Evolutionary conservation across 2,113 vertebrate species (phyloP).

Genomic region (Caracal caracal): DNA sequence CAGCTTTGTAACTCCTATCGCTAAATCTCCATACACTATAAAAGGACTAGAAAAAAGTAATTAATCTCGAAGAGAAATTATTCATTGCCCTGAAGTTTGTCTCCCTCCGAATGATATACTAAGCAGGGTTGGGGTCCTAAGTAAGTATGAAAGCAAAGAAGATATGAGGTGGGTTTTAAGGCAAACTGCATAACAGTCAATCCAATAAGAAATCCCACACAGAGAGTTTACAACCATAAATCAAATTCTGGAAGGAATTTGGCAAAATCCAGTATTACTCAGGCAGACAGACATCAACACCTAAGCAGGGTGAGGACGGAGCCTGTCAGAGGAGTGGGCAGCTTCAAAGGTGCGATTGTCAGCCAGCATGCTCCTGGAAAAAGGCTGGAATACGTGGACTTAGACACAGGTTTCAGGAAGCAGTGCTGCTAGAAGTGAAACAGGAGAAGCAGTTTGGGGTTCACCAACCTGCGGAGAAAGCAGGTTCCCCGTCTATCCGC

Average conservation of each 20-base stretch:
- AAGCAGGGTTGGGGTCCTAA: background rate
- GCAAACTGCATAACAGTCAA: background rate
- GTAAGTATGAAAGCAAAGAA: background rate
- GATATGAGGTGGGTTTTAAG: background rate
- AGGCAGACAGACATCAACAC: background rate
- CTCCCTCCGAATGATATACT: background rate
- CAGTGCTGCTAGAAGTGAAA: background rate
- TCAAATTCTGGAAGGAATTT: background rate
- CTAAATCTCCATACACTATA: background rate
- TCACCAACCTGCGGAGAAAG: background rate
- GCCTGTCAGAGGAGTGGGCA: background rate
- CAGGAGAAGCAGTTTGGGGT: background rate
- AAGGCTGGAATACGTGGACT: accelerated
- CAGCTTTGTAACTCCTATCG: background rate
- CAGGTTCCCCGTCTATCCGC: background rate
- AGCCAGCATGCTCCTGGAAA: background rate
- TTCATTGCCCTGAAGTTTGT: background rate
- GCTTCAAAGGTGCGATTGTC: background rate
- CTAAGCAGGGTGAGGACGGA: background rate
- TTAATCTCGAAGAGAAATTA: conserved; percentile 32
- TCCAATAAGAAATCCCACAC: background rate
- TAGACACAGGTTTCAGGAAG: background rate
- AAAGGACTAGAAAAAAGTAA: background rate
- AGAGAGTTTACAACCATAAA: background rate
- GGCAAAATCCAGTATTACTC: background rate